Conservation (phyloP, 2,888 invertebrate species). For the Callimorpha dominula region DNA sequence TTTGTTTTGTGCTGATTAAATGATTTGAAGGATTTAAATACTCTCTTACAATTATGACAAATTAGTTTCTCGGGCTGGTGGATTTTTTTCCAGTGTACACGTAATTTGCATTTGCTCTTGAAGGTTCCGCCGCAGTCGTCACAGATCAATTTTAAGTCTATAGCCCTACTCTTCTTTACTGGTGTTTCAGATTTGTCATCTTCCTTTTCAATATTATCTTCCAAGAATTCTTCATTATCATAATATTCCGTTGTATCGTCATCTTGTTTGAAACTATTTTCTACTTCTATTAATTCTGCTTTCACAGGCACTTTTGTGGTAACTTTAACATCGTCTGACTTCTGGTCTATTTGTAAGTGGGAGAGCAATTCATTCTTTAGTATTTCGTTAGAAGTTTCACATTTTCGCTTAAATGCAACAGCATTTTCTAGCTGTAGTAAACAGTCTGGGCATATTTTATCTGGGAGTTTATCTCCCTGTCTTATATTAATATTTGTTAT, state of each 20-base stretch:
- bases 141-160: conserved; percentile 42
- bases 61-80: conserved; percentile 50
- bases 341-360: conserved; percentile 1
- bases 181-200: not conserved
- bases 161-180: conserved; percentile 25
- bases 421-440: conserved; percentile 69
- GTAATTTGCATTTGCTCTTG: conserved; percentile 62
- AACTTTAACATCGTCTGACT: not conserved
- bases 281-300: conserved; percentile 15
- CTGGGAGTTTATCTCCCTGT: conserved; percentile 70
- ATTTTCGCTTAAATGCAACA: conserved; percentile 70
- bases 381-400: conserved; percentile 66
- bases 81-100: conserved; percentile 61
- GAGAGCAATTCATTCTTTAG: conserved; percentile 39
- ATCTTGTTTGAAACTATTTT: not conserved
- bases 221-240: conserved; percentile 1
- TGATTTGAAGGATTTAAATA: conserved; percentile 63
- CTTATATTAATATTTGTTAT: conserved; percentile 69
- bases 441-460: conserved; percentile 71
- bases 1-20: conserved; percentile 58
- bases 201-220: not conserved
- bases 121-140: conserved; percentile 58
- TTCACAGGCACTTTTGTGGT: not conserved
- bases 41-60: conserved; percentile 56
- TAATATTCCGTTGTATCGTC: not conserved